Evolutionary conservation across 2,888 invertebrate genomes (phyloP), one percentile per base, ranked within the genome.

Genomic region (Chamaedrilus cognettii): DNA sequence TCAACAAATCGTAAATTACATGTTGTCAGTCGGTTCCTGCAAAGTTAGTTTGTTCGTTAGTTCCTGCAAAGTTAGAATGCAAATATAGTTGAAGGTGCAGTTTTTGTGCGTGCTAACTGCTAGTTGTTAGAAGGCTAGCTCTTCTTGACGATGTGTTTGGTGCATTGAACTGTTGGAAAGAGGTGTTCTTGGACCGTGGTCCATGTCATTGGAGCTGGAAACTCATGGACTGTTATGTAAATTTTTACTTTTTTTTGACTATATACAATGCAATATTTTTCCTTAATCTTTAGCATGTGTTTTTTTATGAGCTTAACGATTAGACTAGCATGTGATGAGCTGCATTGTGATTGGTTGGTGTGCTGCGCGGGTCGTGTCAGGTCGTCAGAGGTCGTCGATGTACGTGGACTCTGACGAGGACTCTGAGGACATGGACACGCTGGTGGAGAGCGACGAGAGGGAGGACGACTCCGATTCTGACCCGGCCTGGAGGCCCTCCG

Each of bases 381-480:
- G 42, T 42, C 7, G 19, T 7, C 42, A 19, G 11, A 42, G 19
- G 42, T 42, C 42, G 42, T 42, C 42, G 42, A 7, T 42, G 42
- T 42, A 42, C 42, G 42, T 19, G 19, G 42, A 42, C 42, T 11
- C 11, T 19, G 42, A 42, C 19, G 42, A 42, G 7, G 42, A 42
- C 7, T 19, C 7, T 11, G 42, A 42, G 19, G 42, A 42, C 19
- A 7, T 42, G 7, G 42, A 42, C 11, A 19, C 7, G 7, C 42
- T 42, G 11, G 7, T 19, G 42, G 11, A 7, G 11, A 7, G 19
- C 11, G 11, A 19, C 42, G 42, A 19, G 11, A 42, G 7, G 11
- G 66, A 56, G 42, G 80, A 80, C 64, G 81, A 82, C 66, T 81
- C 81, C 0, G 81, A 81, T 68, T 76, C 74, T 32, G 81, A 81